Evolutionary conservation across 2,888 invertebrate genomes (phyloP).

Genomic region (Pediacus dermestoides): DNA sequence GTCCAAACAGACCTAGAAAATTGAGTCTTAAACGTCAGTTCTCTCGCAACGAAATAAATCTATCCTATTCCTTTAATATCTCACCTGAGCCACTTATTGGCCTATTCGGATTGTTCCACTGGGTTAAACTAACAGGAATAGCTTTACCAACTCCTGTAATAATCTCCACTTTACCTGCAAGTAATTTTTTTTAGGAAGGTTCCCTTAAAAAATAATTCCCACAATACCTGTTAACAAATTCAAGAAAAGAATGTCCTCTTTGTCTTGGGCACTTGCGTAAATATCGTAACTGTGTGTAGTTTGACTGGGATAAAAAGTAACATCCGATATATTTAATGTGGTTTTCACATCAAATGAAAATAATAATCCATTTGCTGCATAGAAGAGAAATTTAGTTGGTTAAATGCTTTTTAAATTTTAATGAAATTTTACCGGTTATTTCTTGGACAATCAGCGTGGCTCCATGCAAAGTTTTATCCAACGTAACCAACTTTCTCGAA

Average conservation of each 20-base stretch:
- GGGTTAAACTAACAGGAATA: constrained; percentile 54
- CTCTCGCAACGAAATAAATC: not conserved
- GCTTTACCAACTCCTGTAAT: constrained; percentile 69
- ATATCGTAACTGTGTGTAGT: constrained; percentile 70
- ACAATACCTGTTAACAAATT: constrained; percentile 62
- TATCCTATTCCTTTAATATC: constrained; percentile 3
- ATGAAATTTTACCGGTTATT: constrained; percentile 60
- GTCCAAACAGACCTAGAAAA: constrained; percentile 60
- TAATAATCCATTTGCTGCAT: constrained; percentile 60
- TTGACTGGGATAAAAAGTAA: constrained; percentile 69
- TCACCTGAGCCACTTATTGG: constrained; percentile 61
- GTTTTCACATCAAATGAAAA: constrained; percentile 74
- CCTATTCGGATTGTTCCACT: constrained; percentile 64
- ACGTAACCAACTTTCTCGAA: constrained; percentile 64
- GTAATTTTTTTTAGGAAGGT: not conserved
- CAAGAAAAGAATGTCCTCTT: constrained; percentile 68
- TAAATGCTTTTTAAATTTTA: too few species aligned
- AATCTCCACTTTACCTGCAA: constrained; percentile 68
- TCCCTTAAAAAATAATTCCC: constrained; percentile 3
- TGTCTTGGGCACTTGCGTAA: constrained; percentile 67
- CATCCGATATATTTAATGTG: constrained; percentile 67
- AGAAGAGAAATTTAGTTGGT: constrained; percentile 13
- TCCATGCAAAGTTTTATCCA: constrained; percentile 57
- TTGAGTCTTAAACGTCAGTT: too few species aligned
- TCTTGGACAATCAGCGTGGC: constrained; percentile 63